A percentile compares a stretch with the other conserved stretches of the same genome.
Evolutionary conservation across 1,140 invertebrate species (phyloP).

Genomic region (Aphaenogaster rudis): DNA sequence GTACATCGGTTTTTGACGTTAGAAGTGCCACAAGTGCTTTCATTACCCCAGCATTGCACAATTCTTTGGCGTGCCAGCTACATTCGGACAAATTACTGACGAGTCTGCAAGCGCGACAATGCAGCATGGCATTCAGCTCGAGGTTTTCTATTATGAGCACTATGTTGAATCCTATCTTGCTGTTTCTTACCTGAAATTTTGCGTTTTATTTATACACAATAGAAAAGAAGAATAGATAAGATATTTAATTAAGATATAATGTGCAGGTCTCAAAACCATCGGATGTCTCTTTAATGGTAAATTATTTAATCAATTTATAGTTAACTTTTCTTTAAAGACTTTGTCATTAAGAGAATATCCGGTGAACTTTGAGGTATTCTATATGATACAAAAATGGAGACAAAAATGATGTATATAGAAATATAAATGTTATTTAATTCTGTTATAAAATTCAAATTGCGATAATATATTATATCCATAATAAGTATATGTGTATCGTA

Average conservation of each 20-base stretch:
- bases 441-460: conserved; percentile 15
- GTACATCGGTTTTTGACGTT: conserved; percentile 71
- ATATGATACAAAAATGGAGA: neutral
- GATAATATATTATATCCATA: neutral
- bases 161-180: conserved; percentile 76
- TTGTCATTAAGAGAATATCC: neutral
- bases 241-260: neutral
- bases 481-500: neutral
- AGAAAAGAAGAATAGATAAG: conserved; percentile 22
- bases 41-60: conserved; percentile 78
- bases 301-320: neutral
- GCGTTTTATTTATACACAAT: neutral
- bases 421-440: neutral
- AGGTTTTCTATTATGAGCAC: conserved; percentile 80
- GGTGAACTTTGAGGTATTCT: neutral
- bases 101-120: conserved; percentile 82
- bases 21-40: conserved; percentile 70
- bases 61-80: conserved; percentile 77
- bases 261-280: neutral
- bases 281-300: neutral
- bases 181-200: conserved; percentile 76
- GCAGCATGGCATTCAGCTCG: conserved; percentile 71
- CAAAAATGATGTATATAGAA: neutral
- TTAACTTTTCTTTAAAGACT: neutral
- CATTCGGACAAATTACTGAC: conserved; percentile 83